Evolutionary conservation across 2,113 vertebrate genomes (phyloP).

Genomic region (Forbesichthys papilliferus): DNA sequence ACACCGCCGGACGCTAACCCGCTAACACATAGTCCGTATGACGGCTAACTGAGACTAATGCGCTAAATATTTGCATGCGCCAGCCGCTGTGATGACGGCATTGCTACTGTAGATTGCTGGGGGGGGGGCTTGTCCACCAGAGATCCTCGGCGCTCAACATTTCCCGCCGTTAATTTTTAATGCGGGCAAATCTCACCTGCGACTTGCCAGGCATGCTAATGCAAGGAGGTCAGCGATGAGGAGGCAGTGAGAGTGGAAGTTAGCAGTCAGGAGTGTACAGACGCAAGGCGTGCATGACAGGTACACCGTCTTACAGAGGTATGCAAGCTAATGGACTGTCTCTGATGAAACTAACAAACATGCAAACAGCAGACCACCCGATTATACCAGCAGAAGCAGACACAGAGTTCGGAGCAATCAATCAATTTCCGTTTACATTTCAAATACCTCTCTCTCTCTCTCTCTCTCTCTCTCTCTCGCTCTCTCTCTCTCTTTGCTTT

Average conservation of each 20-base stretch:
- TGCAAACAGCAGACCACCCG: constrained; percentile 25
- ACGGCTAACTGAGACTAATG: constrained; percentile 4
- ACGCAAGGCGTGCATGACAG: not conserved
- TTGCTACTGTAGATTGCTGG: too few relatives aligned
- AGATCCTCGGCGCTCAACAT: constrained; percentile 31
- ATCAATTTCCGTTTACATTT: constrained; percentile 60
- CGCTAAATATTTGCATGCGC: not conserved
- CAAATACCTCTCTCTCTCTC: constrained; percentile 11
- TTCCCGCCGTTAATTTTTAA: constrained; percentile 48
- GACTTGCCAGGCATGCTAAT: constrained; percentile 36
- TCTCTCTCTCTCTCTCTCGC: constrained; percentile 19
- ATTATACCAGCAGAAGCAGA: constrained; percentile 23
- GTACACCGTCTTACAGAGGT: not conserved
- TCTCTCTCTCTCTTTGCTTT: constrained; percentile 39
- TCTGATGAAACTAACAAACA: constrained; percentile 1
- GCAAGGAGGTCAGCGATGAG: not conserved
- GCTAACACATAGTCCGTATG: constrained; percentile 27
- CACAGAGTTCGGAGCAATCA: constrained; percentile 43
- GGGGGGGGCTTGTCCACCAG: constrained; percentile 4
- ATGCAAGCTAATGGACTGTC: not conserved
- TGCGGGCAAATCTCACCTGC: constrained; percentile 39
- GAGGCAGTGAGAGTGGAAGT: constrained; percentile 9
- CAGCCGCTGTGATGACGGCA: constrained; percentile 14
- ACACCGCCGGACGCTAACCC: constrained; percentile 34
- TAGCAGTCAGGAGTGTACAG: constrained; percentile 25